These are phyloP conservation scores for Acomys russatus DNA, from an alignment of 2,797 vertebrate species.

Conservation along the genomic window DNA sequence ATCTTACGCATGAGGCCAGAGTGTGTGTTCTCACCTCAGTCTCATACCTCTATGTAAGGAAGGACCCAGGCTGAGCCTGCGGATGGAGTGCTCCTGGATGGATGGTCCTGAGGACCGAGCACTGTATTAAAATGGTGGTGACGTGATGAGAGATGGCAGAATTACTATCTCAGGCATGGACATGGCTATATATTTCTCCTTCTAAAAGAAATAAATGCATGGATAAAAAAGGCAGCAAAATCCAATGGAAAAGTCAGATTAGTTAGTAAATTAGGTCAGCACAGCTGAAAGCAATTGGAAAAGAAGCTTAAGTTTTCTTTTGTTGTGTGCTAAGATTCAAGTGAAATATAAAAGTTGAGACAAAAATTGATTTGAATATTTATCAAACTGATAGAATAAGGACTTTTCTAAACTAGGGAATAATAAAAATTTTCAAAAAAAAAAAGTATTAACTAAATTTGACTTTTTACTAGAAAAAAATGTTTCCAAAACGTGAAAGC, in stretches of 20 bases:
- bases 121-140: not conserved
- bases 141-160: not conserved
- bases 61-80: not conserved
- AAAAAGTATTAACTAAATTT: not conserved
- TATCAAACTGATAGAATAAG: slow-evolving; percentile 17
- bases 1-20: not conserved
- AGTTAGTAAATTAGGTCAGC: not conserved
- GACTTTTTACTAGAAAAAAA: not conserved
- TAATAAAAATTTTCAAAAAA: slow-evolving; percentile 29
- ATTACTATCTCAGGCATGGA: not conserved
- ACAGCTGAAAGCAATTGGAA: slow-evolving; percentile 11
- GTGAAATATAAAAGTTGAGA: slow-evolving; percentile 62
- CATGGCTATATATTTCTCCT: not conserved
- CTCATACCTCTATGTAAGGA: not conserved
- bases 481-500: slow-evolving; percentile 7
- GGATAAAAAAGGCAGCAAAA: slow-evolving; percentile 11
- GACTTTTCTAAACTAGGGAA: not conserved
- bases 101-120: not conserved
- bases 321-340: not conserved
- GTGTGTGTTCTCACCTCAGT: not conserved
- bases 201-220: not conserved
- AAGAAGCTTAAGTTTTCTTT: slow-evolving; percentile 20
- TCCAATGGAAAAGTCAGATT: not conserved
- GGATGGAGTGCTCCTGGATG: not conserved
- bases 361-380: slow-evolving; percentile 58